phyloP scores from a whole-genome alignment of 2,113 vertebrate genomes.

The Crotalus viridis region DNA sequence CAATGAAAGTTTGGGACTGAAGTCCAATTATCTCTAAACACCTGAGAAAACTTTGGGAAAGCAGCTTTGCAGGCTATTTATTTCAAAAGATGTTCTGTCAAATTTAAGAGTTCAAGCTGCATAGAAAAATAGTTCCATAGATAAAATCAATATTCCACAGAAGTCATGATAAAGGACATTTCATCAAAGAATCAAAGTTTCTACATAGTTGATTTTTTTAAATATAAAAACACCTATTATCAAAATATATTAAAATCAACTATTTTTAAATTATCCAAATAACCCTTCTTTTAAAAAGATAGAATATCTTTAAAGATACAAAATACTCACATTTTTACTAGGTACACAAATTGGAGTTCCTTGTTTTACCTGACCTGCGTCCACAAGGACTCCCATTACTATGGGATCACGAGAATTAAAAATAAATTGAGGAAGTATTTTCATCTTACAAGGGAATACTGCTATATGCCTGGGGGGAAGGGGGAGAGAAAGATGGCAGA shows the following conservation, averaged over 20 bases:
- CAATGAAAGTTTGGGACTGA: background rate
- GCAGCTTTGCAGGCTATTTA: background rate
- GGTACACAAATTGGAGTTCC: constrained; percentile 95
- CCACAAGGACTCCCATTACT: constrained; percentile 90
- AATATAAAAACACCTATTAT: background rate
- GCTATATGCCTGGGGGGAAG: constrained; percentile 81
- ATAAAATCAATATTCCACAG: background rate
- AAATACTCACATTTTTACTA: constrained; percentile 87
- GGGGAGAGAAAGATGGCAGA: background rate
- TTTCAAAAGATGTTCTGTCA: background rate
- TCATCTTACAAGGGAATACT: constrained; percentile 94
- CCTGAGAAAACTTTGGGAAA: background rate
- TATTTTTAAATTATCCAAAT: background rate
- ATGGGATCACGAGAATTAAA: constrained; percentile 99
- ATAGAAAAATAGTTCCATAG: background rate
- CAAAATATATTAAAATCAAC: background rate
- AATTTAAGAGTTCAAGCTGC: background rate
- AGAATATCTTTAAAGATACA: background rate
- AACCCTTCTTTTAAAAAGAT: background rate
- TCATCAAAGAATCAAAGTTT: background rate
- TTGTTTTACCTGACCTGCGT: constrained; percentile 88
- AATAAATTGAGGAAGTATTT: constrained; percentile 94
- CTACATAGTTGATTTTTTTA: background rate
- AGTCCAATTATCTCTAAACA: background rate
- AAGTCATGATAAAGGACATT: fast-evolving